These are phyloP conservation scores for Naso thynnoides DNA, from an alignment of 2,797 vertebrate genomes.

Conservation along the genomic window DNA sequence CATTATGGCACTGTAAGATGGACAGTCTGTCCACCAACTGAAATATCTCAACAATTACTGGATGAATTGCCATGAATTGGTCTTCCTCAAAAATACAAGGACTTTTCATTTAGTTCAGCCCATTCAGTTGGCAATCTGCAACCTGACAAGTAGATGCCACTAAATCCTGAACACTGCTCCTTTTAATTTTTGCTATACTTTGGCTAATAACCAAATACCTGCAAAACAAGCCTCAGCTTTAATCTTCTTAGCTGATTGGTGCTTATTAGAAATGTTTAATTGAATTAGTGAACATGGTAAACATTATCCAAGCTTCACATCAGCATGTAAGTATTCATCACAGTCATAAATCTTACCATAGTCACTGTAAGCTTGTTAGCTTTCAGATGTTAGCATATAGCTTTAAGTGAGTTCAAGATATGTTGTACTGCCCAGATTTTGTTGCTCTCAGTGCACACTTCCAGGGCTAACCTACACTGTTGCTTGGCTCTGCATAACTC, in stretches of 20 bases:
- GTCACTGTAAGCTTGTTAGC: slow-evolving; percentile 3
- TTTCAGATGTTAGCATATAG: background rate
- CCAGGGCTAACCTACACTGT: background rate
- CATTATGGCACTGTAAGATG: background rate
- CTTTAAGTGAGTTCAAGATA: background rate
- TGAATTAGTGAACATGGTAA: background rate
- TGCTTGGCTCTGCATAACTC: slow-evolving; percentile 7
- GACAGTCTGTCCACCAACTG: background rate
- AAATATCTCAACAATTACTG: background rate
- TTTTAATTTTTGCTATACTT: too few species aligned
- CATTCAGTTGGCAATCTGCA: too few species aligned
- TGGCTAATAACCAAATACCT: slow-evolving; percentile 1
- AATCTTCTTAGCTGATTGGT: background rate
- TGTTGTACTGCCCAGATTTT: background rate
- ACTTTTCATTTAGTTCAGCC: background rate
- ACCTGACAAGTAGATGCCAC: too few species aligned
- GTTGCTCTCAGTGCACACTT: slow-evolving; percentile 1
- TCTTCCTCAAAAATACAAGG: background rate
- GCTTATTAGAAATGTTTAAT: background rate
- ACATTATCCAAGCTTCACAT: background rate
- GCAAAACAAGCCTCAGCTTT: background rate
- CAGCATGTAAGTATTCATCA: background rate
- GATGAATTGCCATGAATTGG: background rate
- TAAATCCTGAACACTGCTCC: too few species aligned
- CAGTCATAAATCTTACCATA: background rate